Evolutionary conservation across 2,888 invertebrate genomes (phyloP).

Genomic region (Pterobdella sp.): DNA sequence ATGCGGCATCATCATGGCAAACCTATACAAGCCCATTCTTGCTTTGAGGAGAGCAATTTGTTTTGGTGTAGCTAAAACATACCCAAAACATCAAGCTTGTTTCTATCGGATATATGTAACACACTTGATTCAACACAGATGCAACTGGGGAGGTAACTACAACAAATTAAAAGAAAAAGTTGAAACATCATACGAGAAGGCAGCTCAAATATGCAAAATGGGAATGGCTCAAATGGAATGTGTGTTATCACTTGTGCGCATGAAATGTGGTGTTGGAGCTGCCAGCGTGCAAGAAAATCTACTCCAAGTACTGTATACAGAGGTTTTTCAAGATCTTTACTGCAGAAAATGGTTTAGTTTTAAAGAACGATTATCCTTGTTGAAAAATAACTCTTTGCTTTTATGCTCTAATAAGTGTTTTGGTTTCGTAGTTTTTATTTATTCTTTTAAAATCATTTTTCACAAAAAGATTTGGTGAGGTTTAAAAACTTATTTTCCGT

Average conservation of each 20-base stretch:
- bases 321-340: slow-evolving; percentile 15
- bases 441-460: not conserved
- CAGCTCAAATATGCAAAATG: slow-evolving; percentile 20
- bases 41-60: slow-evolving; percentile 11
- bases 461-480: not conserved
- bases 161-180: slow-evolving; percentile 8
- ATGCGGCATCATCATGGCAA: not conserved
- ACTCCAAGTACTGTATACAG: slow-evolving; percentile 6
- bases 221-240: slow-evolving; percentile 20
- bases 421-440: not conserved
- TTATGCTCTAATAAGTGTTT: too few species aligned
- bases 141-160: slow-evolving; percentile 12
- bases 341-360: slow-evolving; percentile 12
- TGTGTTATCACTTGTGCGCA: not conserved
- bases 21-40: slow-evolving; percentile 17
- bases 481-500: not conserved
- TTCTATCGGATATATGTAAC: slow-evolving; percentile 4
- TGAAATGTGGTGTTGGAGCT: slow-evolving; percentile 4
- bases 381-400: not conserved
- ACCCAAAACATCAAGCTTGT: slow-evolving; percentile 6
- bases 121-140: not conserved
- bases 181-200: slow-evolving; percentile 5
- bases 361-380: not conserved
- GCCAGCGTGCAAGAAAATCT: slow-evolving; percentile 17
- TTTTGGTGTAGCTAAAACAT: not conserved